phyloP scores from a whole-genome alignment of 2,888 invertebrate species.

The Chloromyia formosa region DNA sequence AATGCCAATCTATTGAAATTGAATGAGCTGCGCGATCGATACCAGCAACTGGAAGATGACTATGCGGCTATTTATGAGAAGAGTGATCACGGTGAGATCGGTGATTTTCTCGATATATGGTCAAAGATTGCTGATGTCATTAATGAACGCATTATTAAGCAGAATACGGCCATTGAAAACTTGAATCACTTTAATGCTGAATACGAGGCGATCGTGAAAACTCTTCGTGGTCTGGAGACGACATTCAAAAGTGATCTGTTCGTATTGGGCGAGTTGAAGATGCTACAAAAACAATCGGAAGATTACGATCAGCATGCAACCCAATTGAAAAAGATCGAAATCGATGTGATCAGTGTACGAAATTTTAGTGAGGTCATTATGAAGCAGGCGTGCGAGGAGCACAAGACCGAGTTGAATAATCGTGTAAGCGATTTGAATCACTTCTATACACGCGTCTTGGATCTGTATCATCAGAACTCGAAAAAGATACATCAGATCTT shows the following conservation, averaged over 20 bases:
- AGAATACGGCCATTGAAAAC: conserved; percentile 63
- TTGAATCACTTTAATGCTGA: conserved; percentile 62
- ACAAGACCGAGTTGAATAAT: conserved; percentile 56
- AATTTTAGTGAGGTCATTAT: conserved; percentile 63
- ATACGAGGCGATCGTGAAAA: conserved; percentile 57
- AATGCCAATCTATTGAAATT: conserved; percentile 58
- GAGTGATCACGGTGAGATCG: conserved; percentile 51
- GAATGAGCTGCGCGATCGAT: conserved; percentile 57
- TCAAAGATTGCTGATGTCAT: conserved; percentile 59
- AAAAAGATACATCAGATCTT: conserved; percentile 57
- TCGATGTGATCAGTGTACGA: conserved; percentile 63
- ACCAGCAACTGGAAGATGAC: conserved; percentile 54
- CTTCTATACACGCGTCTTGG: conserved; percentile 58
- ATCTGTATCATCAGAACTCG: conserved; percentile 56
- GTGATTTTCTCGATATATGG: conserved; percentile 59
- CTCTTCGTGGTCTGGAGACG: conserved; percentile 49
- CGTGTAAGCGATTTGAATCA: conserved; percentile 59
- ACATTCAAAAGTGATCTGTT: conserved; percentile 51
- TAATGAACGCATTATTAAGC: conserved; percentile 61
- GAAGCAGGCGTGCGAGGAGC: conserved; percentile 58
- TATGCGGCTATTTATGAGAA: conserved; percentile 55
- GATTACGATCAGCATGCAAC: conserved; percentile 55
- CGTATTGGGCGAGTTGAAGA: conserved; percentile 53
- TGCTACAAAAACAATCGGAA: conserved; percentile 46
- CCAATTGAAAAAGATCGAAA: conserved; percentile 62